Evolutionary conservation across 2,797 vertebrate species (phyloP).

Genomic region (Manis javanica): DNA sequence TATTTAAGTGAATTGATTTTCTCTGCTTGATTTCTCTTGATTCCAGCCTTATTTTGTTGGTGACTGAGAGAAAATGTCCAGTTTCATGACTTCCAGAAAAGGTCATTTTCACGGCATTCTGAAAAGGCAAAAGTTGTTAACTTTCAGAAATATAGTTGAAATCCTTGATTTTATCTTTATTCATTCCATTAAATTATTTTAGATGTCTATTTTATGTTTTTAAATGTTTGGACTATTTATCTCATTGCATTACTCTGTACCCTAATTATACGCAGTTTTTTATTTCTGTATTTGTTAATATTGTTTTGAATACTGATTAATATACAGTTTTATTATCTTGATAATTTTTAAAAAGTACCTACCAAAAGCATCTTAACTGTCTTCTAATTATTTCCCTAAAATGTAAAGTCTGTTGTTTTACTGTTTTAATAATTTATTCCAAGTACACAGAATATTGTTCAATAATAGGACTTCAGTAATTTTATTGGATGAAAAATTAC

Average conservation of each 20-base stretch:
- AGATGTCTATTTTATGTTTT: background rate
- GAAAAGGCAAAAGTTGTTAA: slow-evolving; percentile 13
- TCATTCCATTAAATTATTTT: slow-evolving; percentile 33
- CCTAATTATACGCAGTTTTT: background rate
- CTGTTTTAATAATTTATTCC: background rate
- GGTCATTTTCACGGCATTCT: slow-evolving; percentile 18
- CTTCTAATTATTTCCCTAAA: background rate
- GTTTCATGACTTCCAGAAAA: slow-evolving; percentile 18
- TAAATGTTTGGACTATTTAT: background rate
- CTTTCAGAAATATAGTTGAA: background rate
- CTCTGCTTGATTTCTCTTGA: slow-evolving; percentile 44
- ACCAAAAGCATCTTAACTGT: background rate
- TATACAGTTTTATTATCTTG: background rate
- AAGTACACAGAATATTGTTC: background rate
- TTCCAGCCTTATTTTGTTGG: background rate
- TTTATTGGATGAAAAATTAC: slow-evolving; percentile 18
- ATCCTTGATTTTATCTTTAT: slow-evolving; percentile 11
- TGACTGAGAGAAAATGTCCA: slow-evolving; percentile 21
- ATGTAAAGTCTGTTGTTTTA: background rate
- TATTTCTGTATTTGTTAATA: background rate
- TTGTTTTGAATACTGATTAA: background rate
- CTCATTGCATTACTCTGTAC: background rate
- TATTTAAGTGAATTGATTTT: slow-evolving; percentile 27
- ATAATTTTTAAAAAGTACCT: background rate
- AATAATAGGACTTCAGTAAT: background rate